These are phyloP conservation scores for Lacerta viridis DNA, from an alignment of 2,797 vertebrate genomes.

Conservation along the genomic window DNA sequence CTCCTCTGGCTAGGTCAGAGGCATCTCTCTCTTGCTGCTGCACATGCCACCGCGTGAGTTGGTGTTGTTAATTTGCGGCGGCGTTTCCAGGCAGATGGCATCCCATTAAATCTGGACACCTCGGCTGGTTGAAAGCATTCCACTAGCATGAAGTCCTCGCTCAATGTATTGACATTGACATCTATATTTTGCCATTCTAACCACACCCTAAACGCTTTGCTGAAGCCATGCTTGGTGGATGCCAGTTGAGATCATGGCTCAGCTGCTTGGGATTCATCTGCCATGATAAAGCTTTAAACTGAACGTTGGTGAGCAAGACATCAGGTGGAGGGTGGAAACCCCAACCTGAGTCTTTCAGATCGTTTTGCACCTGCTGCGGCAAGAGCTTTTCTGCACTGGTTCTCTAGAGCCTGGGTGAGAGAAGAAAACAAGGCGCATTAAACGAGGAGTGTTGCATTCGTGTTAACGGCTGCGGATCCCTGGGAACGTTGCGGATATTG, in stretches of 20 bases:
- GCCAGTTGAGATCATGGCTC: constrained; percentile 2
- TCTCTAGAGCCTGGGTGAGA: not conserved
- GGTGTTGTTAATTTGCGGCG: not conserved
- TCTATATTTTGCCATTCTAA: not conserved
- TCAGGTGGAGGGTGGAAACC: constrained; percentile 36
- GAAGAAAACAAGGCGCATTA: not conserved
- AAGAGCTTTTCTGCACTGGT: not conserved
- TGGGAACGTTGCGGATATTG: too few species aligned
- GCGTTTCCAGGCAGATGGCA: not conserved
- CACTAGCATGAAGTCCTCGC: not conserved
- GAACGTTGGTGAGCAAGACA: too few species aligned
- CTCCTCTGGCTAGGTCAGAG: too few species aligned
- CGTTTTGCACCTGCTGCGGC: not conserved
- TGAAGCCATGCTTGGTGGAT: not conserved
- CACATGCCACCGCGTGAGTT: not conserved
- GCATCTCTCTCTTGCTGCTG: not conserved
- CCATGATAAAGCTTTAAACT: constrained; percentile 10
- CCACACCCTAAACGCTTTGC: not conserved
- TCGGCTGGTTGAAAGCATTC: not conserved
- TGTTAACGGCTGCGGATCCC: too few species aligned
- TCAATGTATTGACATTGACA: not conserved
- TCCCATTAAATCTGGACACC: not conserved
- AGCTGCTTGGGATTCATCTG: not conserved
- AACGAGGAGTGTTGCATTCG: not conserved
- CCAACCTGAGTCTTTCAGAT: constrained; percentile 19